Base-by-base conservation (phyloP, 2,113 vertebrate species). In the Albula glossodonta region DNA sequence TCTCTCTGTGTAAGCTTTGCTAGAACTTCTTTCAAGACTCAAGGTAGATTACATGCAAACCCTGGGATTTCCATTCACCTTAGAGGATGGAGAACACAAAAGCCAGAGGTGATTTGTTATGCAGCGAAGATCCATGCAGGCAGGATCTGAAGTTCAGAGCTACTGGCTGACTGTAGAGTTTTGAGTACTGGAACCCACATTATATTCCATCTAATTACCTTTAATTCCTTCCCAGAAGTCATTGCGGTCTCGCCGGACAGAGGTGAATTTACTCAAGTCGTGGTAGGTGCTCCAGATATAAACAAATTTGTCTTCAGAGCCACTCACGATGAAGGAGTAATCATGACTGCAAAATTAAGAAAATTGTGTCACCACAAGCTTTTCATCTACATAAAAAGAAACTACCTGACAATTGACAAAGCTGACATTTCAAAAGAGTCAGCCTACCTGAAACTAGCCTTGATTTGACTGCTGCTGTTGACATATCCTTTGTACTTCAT, bases 141-240 rank as follows among this genome's bases (percentile, higher is more conserved):
- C 17, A 66, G 8, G 60, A 19, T 19, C 22, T 66, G 10, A 25
- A n/a, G 22, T 49, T 79, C 12, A 19, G 1, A 11, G 70, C n/a
- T 25, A 66, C 10, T 74, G 70, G 4, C 17, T 63, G 12, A 63
- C 7, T 63, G 60, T 63, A n/a, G 17, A 70, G n/a, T n/a, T 70
- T 4, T 17, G 2, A 8, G 22, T 3, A n/a, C 12, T 83, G 19
- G 19, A 53, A 60, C 41, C 5, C 31, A 51, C 10, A 15, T 41
- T 41, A 41, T 41, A 51, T 13, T n/a, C 6, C 2, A 11, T 11
- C 10, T n/a, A 53, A 84, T 92, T 94, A 99, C 98, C 98, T 98
- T 99, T 99, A 92, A 99, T 98, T 78, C 98, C 98, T 94, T 99
- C 98, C 98, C 98, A 99, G 95, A 99, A 99, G 92, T 99, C 98